A percentile compares a stretch with the other conserved stretches of the same genome.
Evolutionary conservation across 2,113 vertebrate species (phyloP).

Genomic region (Entomyzon cyanotis): DNA sequence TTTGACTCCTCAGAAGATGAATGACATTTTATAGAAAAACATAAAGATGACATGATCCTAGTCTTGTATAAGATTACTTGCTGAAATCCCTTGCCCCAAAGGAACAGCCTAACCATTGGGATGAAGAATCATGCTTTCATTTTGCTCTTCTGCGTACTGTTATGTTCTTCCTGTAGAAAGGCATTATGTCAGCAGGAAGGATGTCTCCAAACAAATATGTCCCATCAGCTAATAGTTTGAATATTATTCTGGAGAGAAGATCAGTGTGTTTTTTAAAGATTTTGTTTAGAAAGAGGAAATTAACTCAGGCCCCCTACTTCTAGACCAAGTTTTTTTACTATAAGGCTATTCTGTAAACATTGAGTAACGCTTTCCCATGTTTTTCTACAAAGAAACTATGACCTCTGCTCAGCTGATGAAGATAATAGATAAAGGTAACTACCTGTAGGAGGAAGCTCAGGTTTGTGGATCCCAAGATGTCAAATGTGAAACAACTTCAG

Average conservation of each 20-base stretch:
- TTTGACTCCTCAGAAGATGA: background rate
- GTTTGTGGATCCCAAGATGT: background rate
- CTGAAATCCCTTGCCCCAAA: background rate
- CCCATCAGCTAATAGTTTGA: background rate
- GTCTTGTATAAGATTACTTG: background rate
- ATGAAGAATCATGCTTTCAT: background rate
- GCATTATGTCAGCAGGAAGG: background rate
- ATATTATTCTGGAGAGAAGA: background rate
- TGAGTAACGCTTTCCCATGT: background rate
- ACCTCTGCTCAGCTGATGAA: background rate
- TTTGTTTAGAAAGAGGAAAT: background rate
- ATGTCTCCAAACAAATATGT: background rate
- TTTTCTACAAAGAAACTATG: background rate
- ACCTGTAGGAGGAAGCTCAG: background rate
- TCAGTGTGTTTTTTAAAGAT: background rate
- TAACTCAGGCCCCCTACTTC: background rate
- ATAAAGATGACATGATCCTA: background rate
- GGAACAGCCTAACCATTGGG: background rate
- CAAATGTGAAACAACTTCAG: background rate
- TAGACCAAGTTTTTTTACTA: background rate
- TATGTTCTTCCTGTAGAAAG: background rate
- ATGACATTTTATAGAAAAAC: background rate
- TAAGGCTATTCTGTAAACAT: background rate
- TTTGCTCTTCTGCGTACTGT: background rate
- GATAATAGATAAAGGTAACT: background rate